Evolutionary conservation across 2,888 invertebrate species (phyloP).

Genomic region (Chymomyza amoena): DNA sequence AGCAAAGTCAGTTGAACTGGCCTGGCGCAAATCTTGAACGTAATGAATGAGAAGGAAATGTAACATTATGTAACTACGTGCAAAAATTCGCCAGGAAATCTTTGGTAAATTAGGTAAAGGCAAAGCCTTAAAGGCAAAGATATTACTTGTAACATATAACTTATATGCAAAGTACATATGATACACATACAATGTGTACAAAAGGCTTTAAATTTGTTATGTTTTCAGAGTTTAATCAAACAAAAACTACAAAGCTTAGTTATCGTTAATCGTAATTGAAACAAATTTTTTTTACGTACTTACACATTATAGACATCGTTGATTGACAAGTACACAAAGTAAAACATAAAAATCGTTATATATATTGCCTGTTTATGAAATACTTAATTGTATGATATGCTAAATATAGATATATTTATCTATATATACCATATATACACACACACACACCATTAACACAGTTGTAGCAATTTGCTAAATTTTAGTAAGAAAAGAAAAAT

Average conservation of each 20-base stretch:
- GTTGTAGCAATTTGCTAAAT: neutral
- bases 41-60: neutral
- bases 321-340: neutral
- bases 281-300: neutral
- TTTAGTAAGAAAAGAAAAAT: conserved; percentile 1
- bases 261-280: neutral
- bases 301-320: neutral
- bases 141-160: conserved; percentile 35
- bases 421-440: conserved; percentile 1
- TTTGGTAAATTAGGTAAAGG: neutral
- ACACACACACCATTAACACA: conserved; percentile 10
- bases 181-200: conserved; percentile 17
- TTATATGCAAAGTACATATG: conserved; percentile 17
- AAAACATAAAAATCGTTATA: neutral
- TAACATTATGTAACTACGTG: conserved; percentile 8
- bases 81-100: neutral
- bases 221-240: conserved; percentile 76
- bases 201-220: conserved; percentile 76
- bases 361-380: neutral
- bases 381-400: neutral
- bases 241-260: conserved; percentile 26
- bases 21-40: conserved; percentile 25
- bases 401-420: neutral
- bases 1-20: conserved; percentile 56
- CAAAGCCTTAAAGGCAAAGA: conserved; percentile 31